A percentile compares a stretch with the other conserved stretches of the same genome.
Evolutionary conservation across 2,797 vertebrate species (phyloP).

Genomic region (Anabas testudineus): DNA sequence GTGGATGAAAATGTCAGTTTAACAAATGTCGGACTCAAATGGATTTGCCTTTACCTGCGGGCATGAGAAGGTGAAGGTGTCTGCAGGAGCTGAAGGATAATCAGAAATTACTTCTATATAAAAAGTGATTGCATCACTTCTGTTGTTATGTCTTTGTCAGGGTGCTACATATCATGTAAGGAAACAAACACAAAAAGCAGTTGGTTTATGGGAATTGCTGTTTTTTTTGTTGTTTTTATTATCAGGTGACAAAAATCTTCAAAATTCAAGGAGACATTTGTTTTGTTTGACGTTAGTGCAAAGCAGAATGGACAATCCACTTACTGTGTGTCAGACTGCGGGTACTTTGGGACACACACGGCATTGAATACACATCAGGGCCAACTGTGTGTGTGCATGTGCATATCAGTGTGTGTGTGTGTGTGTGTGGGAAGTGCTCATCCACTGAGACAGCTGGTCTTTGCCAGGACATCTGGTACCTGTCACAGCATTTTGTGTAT

Average conservation of each 20-base stretch:
- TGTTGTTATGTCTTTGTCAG: not conserved
- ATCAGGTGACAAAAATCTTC: slow-evolving; percentile 11
- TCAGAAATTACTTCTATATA: slow-evolving; percentile 1
- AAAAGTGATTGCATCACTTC: not conserved
- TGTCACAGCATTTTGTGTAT: slow-evolving; percentile 67
- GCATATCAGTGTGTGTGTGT: not conserved
- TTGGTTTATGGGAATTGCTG: not conserved
- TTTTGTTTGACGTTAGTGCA: slow-evolving; percentile 12
- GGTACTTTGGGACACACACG: slow-evolving; percentile 24
- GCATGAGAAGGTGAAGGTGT: not conserved
- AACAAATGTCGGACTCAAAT: not conserved
- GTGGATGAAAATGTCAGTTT: slow-evolving; percentile 5
- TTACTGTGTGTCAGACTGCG: slow-evolving; percentile 20
- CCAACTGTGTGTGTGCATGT: slow-evolving; percentile 25
- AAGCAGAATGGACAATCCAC: slow-evolving; percentile 13
- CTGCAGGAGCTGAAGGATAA: slow-evolving; percentile 1
- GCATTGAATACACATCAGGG: slow-evolving; percentile 14
- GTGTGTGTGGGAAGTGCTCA: slow-evolving; percentile 16
- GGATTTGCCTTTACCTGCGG: not conserved
- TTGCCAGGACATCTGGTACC: slow-evolving; percentile 74
- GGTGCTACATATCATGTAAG: not conserved
- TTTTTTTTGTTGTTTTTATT: slow-evolving; percentile 1
- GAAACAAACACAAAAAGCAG: not conserved
- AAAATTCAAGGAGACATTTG: not conserved
- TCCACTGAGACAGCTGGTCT: slow-evolving; percentile 61